These are phyloP conservation scores for Miichthys miiuy DNA, from an alignment of 2,797 vertebrate species.

Conservation along the genomic window DNA sequence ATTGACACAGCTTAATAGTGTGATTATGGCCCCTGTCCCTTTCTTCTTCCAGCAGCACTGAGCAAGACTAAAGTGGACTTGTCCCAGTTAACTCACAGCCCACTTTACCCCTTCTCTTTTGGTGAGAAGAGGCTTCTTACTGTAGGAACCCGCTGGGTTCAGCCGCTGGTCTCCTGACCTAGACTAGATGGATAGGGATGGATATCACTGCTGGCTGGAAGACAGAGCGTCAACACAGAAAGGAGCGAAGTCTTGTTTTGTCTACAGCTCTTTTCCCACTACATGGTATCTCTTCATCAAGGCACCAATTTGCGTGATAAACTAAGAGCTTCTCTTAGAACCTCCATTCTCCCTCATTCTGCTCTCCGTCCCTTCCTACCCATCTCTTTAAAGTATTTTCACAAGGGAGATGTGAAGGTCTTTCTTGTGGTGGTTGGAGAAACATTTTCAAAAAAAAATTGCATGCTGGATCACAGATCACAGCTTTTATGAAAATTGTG, in stretches of 20 bases:
- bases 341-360: slow-evolving; percentile 38
- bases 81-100: slow-evolving; percentile 30
- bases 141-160: slow-evolving; percentile 44
- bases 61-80: slow-evolving; percentile 29
- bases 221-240: slow-evolving; percentile 40
- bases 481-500: slow-evolving; percentile 23
- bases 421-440: slow-evolving; percentile 12
- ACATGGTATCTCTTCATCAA: slow-evolving; percentile 80
- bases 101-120: slow-evolving; percentile 19
- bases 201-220: slow-evolving; percentile 51
- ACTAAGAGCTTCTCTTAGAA: slow-evolving; percentile 66
- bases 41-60: slow-evolving; percentile 13
- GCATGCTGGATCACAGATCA: slow-evolving; percentile 11
- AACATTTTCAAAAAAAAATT: neutral
- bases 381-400: slow-evolving; percentile 33
- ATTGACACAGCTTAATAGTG: slow-evolving; percentile 35
- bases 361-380: slow-evolving; percentile 4
- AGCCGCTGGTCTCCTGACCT: slow-evolving; percentile 56
- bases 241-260: slow-evolving; percentile 80
- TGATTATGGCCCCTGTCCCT: slow-evolving; percentile 29
- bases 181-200: slow-evolving; percentile 65
- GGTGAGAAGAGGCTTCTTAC: slow-evolving; percentile 35
- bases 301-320: slow-evolving; percentile 80
- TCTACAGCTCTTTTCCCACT: slow-evolving; percentile 73
- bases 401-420: slow-evolving; percentile 36